phyloP scores from a whole-genome alignment of 2,888 invertebrate species.

The Phanerotoma sp. region DNA sequence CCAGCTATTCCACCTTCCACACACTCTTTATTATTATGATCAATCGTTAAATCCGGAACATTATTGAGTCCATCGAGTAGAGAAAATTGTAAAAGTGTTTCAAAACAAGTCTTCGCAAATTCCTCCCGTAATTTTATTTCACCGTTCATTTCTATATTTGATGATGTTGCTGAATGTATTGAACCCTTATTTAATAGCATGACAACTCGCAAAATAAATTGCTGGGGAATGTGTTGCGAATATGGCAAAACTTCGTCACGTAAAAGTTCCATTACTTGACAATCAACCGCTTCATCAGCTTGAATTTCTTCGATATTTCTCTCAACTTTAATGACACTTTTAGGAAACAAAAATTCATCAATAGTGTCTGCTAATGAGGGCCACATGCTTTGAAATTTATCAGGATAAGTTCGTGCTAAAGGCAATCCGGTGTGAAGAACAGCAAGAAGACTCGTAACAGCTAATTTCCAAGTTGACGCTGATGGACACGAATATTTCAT shows the following conservation, averaged over 20 bases:
- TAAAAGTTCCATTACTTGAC: constrained; percentile 78
- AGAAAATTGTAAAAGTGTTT: constrained; percentile 92
- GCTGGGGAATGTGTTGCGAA: constrained; percentile 74
- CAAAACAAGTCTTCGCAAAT: constrained; percentile 95
- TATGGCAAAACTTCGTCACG: constrained; percentile 81
- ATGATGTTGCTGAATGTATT: constrained; percentile 73
- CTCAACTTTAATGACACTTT: constrained; percentile 65
- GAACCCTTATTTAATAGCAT: constrained; percentile 83
- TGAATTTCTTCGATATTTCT: constrained; percentile 61
- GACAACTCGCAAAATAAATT: constrained; percentile 81
- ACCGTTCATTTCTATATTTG: constrained; percentile 58
- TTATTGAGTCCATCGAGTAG: constrained; percentile 70
- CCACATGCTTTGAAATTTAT: constrained; percentile 80
- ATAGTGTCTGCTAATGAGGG: constrained; percentile 79
- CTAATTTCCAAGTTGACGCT: constrained; percentile 80
- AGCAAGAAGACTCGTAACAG: constrained; percentile 73
- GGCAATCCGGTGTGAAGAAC: constrained; percentile 84
- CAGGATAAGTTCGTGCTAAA: constrained; percentile 77
- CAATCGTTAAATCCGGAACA: constrained; percentile 45
- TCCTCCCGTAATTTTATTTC: constrained; percentile 80
- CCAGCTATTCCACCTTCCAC: constrained; percentile 68
- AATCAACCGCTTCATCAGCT: constrained; percentile 78
- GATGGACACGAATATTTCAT: constrained; percentile 81
- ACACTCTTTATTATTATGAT: constrained; percentile 41
- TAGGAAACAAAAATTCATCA: constrained; percentile 90